These are phyloP conservation scores for Lasius platythorax DNA, from an alignment of 2,888 invertebrate species.

Conservation along the genomic window DNA sequence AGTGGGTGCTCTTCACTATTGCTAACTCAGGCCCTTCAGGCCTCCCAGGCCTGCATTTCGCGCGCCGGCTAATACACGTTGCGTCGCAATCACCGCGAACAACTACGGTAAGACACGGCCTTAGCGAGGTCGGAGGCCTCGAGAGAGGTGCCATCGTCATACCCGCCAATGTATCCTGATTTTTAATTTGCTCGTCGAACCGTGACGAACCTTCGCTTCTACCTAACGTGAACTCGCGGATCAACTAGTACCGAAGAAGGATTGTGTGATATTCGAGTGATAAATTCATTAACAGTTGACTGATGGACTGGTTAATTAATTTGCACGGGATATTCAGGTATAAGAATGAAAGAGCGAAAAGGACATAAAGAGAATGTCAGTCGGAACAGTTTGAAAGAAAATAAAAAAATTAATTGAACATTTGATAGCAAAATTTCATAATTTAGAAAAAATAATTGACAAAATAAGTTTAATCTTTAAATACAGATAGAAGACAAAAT, in stretches of 20 bases:
- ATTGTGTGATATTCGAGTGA: not conserved
- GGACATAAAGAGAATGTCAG: not conserved
- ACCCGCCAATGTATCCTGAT: slow-evolving; percentile 55
- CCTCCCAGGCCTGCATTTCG: slow-evolving; percentile 77
- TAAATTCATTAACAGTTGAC: not conserved
- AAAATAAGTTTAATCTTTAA: not conserved
- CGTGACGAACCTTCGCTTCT: not conserved
- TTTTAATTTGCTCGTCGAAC: slow-evolving; percentile 63
- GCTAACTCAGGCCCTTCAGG: slow-evolving; percentile 85
- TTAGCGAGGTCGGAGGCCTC: slow-evolving; percentile 57
- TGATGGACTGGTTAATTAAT: slow-evolving; percentile 2
- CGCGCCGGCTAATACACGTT: slow-evolving; percentile 66
- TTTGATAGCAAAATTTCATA: too few species aligned
- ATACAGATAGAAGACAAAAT: not conserved
- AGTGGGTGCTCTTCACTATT: slow-evolving; percentile 85
- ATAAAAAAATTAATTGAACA: too few species aligned
- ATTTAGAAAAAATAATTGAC: not conserved
- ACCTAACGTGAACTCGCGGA: not conserved
- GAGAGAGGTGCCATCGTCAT: slow-evolving; percentile 58
- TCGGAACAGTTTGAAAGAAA: not conserved
- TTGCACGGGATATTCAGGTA: not conserved
- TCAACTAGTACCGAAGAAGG: not conserved
- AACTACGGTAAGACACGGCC: slow-evolving; percentile 51
- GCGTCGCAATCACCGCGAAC: slow-evolving; percentile 64
- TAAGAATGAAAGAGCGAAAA: not conserved